Base-by-base conservation (phyloP, 1,140 invertebrate species). In the Anagrus nilaparvatae region DNA sequence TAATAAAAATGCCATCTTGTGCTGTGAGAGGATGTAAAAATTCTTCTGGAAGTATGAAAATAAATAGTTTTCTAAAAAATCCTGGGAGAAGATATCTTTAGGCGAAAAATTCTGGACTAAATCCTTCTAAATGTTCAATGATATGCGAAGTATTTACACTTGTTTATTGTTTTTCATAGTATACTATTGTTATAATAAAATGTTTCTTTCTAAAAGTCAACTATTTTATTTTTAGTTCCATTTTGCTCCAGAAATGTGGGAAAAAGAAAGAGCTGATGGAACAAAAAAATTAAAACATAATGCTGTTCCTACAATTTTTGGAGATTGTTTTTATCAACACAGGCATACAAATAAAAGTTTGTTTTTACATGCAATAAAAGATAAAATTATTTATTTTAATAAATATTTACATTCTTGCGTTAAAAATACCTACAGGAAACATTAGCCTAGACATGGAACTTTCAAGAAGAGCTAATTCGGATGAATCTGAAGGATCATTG, bases 241-340 rank as follows among this genome's bases (percentile, higher is more conserved):
- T n/a, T 47, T 47, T 43, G 40, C 28, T 28, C 18, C 40, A 24
- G 14, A 33, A 7, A 41, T 42, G 39, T 47, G 45, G 45, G 45
- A 47, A 43, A 47, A 47, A 33, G 39, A 29, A 2, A 47, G 45
- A 38, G 40, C 38, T 23, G 45, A 47, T 33, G 45, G 45, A 7
- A 36, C 40, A 16, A 27, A 35, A 5, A 47, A 47, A 24, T 38
- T 47, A 14, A 47, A 47, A 33, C 39, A 8, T 23, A 43, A 47
- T 23, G 45, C 45, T 18, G 35, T 47, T 10, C 41, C 46, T n/a
- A 47, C 35, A 20, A 39, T 47, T 16, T 47, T 47, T 40, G 19
- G n/a, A 17, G 20, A 40, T 23, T n/a, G n/a, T n/a, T n/a, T n/a
- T n/a, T n/a, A n/a, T n/a, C n/a, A n/a, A n/a, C n/a, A n/a, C n/a